phyloP scores from a whole-genome alignment of 1,140 invertebrate species.

The Drosophila parvula region DNA sequence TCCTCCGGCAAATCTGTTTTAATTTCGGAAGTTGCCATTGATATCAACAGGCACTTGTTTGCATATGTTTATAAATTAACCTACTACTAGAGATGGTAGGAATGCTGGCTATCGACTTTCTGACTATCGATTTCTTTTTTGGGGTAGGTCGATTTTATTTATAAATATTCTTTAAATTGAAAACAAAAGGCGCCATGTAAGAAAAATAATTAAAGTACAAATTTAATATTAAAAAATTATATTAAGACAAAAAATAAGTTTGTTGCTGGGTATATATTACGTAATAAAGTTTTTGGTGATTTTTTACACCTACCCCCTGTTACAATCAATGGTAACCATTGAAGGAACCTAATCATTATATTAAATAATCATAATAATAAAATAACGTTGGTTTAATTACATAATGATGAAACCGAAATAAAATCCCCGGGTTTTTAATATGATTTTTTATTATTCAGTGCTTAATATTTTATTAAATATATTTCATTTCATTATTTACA shows the following conservation, averaged over 20 bases:
- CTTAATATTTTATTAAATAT: slow-evolving; percentile 26
- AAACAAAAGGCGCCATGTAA: no score
- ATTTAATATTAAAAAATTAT: no score
- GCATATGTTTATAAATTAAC: neutral
- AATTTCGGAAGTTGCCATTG: slow-evolving; percentile 28
- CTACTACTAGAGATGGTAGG: neutral
- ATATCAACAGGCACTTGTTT: slow-evolving; percentile 3
- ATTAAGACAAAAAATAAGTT: no score
- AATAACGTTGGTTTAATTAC: no score
- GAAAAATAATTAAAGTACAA: no score
- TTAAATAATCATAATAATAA: no score
- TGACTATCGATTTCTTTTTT: neutral
- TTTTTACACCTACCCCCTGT: no score
- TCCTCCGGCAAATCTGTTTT: slow-evolving; percentile 19
- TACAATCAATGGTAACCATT: no score
- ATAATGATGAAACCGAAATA: neutral
- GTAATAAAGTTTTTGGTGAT: no score
- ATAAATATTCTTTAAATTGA: no score
- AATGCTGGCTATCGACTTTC: neutral
- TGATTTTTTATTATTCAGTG: slow-evolving; percentile 8
- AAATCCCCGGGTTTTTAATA: neutral
- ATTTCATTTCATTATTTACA: slow-evolving; percentile 44
- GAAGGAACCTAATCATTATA: no score
- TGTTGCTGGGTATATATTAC: no score
- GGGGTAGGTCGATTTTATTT: neutral